Base-by-base conservation (phyloP, 2,113 vertebrate species). In the Anoplopoma fimbria region DNA sequence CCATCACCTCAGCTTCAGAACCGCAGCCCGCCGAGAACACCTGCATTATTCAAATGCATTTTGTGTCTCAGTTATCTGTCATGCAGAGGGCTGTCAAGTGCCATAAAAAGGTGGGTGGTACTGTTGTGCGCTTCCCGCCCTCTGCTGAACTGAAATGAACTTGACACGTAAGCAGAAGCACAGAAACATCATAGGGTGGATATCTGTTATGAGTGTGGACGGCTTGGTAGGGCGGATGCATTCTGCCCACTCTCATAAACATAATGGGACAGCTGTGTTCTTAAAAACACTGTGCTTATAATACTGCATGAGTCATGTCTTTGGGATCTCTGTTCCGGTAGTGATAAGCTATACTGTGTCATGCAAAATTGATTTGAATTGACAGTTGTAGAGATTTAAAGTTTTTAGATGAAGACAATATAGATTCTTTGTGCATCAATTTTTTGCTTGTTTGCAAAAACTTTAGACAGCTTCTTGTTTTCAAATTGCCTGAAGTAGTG, bases 21-120 rank as follows among this genome's bases (percentile, higher is more conserved):
- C 34, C 2, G 29, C 80, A 77, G 49, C 33, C 25, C 14, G 51
- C 80, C 14, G 53, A 68, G 70, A 73, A 85, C 14, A 64, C 61
- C 79, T 90, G 88, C 89, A 93, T 94, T 92, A 94, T 94, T 95
- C 92, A 94, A 77, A 91, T 92, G 85, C 73, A 85, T 89, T 93
- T 92, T 89, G 85, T 87, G 92, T 93, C 83, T 85, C 82, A 58
- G 91, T 91, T 92, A 92, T 94, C 90, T 93, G 92, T 94, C 93
- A 93, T 55, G 82, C 90, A 84, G 87, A 77, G 75, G 91, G 77
- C 84, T 83, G 89, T 93, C 92, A 90, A 85, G 68, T 36, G 69
- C 81, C 83, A 87, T 80, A 90, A 84, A 91, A 79, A 92, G 89
- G 92, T 94, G 88, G 92, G 93, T 88, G 93, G 92, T 85, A 17